phyloP scores from a whole-genome alignment of 2,888 invertebrate genomes.

The Pollenia amentaria region DNA sequence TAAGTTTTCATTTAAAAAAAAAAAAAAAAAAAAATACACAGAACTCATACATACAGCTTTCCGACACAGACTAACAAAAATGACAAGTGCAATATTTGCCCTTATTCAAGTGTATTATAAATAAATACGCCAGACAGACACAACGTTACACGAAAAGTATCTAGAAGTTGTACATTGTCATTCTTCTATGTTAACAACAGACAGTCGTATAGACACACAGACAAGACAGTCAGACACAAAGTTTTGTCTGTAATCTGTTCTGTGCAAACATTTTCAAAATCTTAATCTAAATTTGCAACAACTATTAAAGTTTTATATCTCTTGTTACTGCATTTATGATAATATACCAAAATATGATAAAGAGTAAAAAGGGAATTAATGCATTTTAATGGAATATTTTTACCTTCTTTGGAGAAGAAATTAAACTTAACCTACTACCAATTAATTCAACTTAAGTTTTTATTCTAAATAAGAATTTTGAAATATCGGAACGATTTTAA shows the following conservation, averaged over 20 bases:
- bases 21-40: not conserved
- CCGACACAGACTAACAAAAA: constrained; percentile 14
- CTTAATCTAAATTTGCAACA: constrained; percentile 51
- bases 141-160: constrained; percentile 34
- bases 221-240: not conserved
- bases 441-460: too few species aligned
- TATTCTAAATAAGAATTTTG: too few species aligned
- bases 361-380: constrained; percentile 6
- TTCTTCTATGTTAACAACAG: constrained; percentile 26
- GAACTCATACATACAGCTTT: not conserved
- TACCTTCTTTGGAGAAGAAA: not conserved
- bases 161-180: constrained; percentile 39
- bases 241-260: constrained; percentile 57
- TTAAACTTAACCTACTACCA: not conserved
- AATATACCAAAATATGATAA: not conserved
- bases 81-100: constrained; percentile 51
- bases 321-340: not conserved
- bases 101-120: constrained; percentile 46
- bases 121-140: constrained; percentile 32
- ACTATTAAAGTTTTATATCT: constrained; percentile 56
- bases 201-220: constrained; percentile 1
- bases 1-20: constrained; percentile 40
- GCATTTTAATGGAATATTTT: not conserved
- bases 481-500: too few species aligned
- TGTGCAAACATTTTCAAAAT: constrained; percentile 67